A percentile compares a stretch with the other conserved stretches of the same genome.
phyloP scores from a whole-genome alignment of 2,888 invertebrate genomes.

The Tetramorium bicarinatum region DNA sequence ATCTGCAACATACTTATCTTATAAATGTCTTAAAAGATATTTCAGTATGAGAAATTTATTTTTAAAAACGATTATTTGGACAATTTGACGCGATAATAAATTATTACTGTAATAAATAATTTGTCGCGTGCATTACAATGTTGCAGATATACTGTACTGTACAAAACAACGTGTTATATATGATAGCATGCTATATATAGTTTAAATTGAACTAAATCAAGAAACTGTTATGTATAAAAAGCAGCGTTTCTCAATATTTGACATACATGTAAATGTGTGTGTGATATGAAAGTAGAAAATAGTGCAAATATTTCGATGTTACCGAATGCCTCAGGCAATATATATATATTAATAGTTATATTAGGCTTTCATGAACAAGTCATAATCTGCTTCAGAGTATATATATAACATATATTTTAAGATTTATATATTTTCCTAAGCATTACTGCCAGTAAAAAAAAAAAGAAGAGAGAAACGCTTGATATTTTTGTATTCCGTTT shows the following conservation, averaged over 20 bases:
- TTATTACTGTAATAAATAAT: background rate
- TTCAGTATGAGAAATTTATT: slow-evolving; percentile 5
- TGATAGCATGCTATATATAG: background rate
- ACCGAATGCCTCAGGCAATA: slow-evolving; percentile 74
- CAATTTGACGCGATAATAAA: background rate
- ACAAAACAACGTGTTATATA: background rate
- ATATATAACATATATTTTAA: slow-evolving; percentile 69
- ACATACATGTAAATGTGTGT: slow-evolving; percentile 42
- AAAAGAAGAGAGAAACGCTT: slow-evolving; percentile 71
- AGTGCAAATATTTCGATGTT: slow-evolving; percentile 70
- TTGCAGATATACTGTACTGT: background rate
- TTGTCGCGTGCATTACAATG: background rate
- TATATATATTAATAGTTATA: slow-evolving; percentile 44
- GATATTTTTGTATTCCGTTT: slow-evolving; percentile 81
- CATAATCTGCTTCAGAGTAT: slow-evolving; percentile 61
- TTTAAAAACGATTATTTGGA: background rate
- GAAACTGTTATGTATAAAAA: slow-evolving; percentile 25
- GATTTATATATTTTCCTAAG: slow-evolving; percentile 77
- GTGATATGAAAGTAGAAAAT: slow-evolving; percentile 53
- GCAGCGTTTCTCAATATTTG: slow-evolving; percentile 43
- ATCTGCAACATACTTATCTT: background rate
- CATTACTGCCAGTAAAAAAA: slow-evolving; percentile 73
- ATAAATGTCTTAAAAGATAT: background rate
- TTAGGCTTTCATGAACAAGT: slow-evolving; percentile 68
- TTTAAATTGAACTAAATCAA: slow-evolving; percentile 15